Percentiles rank a stretch among this genome's conserved stretches.
phyloP scores from a whole-genome alignment of 1,140 invertebrate species.

The Caerostris darwini region DNA sequence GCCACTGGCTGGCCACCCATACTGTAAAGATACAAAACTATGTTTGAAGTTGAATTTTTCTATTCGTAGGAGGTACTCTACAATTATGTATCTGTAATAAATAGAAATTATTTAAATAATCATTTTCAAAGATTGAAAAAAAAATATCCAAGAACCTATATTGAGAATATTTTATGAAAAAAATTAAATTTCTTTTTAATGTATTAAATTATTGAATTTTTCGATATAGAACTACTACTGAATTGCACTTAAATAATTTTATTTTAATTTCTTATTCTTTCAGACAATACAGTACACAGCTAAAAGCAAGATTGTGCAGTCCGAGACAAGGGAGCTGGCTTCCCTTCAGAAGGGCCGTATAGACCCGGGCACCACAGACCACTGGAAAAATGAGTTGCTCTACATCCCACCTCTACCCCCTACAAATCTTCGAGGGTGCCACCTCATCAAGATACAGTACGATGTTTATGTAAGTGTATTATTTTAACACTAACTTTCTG shows the following conservation, averaged over 20 bases:
- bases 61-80: too few species aligned
- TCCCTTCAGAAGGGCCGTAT: conserved; percentile 91
- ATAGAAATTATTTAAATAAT: too few species aligned
- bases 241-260: not conserved
- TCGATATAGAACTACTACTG: not conserved
- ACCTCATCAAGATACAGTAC: conserved; percentile 96
- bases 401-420: conserved; percentile 97
- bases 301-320: conserved; percentile 89
- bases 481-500: too few species aligned
- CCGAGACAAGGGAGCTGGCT: conserved; percentile 92
- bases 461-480: conserved; percentile 93
- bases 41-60: too few species aligned
- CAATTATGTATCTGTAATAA: too few species aligned
- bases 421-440: conserved; percentile 96
- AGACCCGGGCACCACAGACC: conserved; percentile 89
- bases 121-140: too few species aligned
- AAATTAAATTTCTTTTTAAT: not conserved
- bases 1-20: too few species aligned
- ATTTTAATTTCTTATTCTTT: not conserved
- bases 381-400: conserved; percentile 94
- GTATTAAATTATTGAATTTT: not conserved
- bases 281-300: conserved; percentile 95
- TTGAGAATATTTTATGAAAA: too few species aligned
- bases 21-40: too few species aligned
- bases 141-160: too few species aligned